Evolutionary conservation across 2,113 vertebrate genomes (phyloP), one percentile per base, ranked within the genome.

Genomic region (Eubucco bourcierii): DNA sequence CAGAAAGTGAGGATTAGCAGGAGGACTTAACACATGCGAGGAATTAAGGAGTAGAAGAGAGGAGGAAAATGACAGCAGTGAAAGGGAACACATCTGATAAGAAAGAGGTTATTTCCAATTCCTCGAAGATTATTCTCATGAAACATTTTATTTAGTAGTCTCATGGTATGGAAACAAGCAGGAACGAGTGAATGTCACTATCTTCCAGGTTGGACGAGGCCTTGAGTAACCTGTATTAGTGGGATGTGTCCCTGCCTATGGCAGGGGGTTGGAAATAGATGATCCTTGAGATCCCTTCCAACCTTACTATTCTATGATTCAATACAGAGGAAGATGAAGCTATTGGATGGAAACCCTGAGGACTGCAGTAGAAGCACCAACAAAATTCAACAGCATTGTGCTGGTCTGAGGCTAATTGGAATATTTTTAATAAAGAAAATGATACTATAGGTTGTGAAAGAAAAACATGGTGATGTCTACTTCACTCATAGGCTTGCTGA

Each of bases 1-100:
- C 74, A 88, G 56, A 87, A 84, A 90, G 31, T 3, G 59, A 81
- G 66, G 59, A 93, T 90, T 92, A 95, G 58, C 53, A 87, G 77
- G 25, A 74, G 55, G 75, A 83, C 77, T 88, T 86, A 86, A 92
- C 83, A 46, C n/a, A 74, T 17, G n/a, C 23, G 33, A 72, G 10
- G 44, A 84, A 94, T 90, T 55, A 85, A 56, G 28, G 56, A 81
- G 37, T 2, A 55, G 46, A 80, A 88, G 17, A 37, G 25, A 65
- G 46, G 64, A 64, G 21, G n/a, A 55, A 83, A 83, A 77, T 15
- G 18, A 52, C 44, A 75, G 41, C 33, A 61, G 25, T 53, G 31
- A 75, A 81, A 90, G 16, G 66, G 55, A 93, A 87, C 1, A 0
- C 7, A 39, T 34, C 44, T 44, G 59, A 29, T 81, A 66, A 84